A percentile compares a stretch with the other conserved stretches of the same genome.
These are phyloP conservation scores for Alosa sapidissima DNA, from an alignment of 2,797 vertebrate genomes.

Conservation along the genomic window DNA sequence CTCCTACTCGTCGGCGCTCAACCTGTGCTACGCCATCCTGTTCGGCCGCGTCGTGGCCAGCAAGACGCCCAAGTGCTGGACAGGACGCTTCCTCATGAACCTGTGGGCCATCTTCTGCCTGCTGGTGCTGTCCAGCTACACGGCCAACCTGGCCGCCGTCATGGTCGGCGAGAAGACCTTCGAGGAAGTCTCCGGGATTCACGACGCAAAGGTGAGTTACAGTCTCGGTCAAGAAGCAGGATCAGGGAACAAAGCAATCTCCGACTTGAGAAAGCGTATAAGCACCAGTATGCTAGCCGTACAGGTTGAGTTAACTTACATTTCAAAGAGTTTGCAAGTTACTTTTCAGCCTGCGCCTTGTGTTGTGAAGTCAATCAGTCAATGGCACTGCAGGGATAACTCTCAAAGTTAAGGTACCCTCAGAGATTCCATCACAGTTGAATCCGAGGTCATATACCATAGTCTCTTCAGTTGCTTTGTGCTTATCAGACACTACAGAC, in stretches of 20 bases:
- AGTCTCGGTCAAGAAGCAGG: neutral
- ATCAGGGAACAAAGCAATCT: neutral
- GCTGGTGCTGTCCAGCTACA: constrained; percentile 85
- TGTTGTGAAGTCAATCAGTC: neutral
- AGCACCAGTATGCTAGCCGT: too few relatives aligned
- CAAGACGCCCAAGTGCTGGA: constrained; percentile 87
- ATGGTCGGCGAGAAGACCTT: constrained; percentile 90
- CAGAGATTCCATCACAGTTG: neutral
- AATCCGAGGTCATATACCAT: neutral
- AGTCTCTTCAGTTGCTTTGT: neutral
- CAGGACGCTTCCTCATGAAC: constrained; percentile 87
- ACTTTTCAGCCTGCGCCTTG: neutral
- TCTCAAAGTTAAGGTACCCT: neutral
- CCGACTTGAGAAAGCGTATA: too few relatives aligned
- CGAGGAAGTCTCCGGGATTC: constrained; percentile 87
- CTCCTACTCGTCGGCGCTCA: constrained; percentile 95
- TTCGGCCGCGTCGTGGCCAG: constrained; percentile 92
- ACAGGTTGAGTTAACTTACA: too few relatives aligned
- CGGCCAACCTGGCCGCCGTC: constrained; percentile 85
- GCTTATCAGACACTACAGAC: neutral
- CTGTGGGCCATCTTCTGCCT: constrained; percentile 90
- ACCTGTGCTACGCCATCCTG: constrained; percentile 94
- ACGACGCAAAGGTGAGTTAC: constrained; percentile 81
- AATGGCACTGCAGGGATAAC: neutral
- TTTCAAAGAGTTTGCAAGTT: neutral